Percentiles rank a stretch among this genome's conserved stretches.
These are phyloP conservation scores for Coptodon rendalli DNA, from an alignment of 2,113 vertebrate species.

Conservation along the genomic window DNA sequence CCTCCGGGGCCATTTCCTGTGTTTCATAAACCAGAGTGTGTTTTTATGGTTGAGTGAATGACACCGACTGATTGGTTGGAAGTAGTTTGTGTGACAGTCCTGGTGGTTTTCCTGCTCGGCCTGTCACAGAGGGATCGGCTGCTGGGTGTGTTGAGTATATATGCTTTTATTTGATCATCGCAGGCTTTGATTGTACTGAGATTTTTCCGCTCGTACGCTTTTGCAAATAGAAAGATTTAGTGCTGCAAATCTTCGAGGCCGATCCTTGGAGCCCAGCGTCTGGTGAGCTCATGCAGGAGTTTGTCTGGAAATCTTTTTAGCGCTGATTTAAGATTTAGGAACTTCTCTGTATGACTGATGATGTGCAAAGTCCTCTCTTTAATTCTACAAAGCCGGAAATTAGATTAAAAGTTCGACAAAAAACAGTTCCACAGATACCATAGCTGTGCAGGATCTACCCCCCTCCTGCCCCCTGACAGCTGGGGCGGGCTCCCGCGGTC, in stretches of 20 bases:
- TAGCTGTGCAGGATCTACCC: fast-evolving
- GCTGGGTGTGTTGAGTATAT: background rate
- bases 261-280: background rate
- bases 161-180: background rate
- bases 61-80: background rate
- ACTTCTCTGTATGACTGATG: background rate
- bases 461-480: background rate
- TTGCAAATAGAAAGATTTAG: background rate
- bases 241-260: background rate
- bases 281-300: background rate
- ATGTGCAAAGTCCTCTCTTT: background rate
- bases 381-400: fast-evolving
- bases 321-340: fast-evolving
- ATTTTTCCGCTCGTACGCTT: background rate
- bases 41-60: fast-evolving
- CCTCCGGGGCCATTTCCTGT: background rate
- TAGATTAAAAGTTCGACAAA: fast-evolving
- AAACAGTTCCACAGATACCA: background rate
- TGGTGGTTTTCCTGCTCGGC: background rate
- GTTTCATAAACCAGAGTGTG: background rate
- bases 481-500: background rate
- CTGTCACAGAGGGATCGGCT: background rate
- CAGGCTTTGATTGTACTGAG: background rate
- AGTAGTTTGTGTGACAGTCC: background rate
- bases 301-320: background rate